Evolutionary conservation across 2,888 invertebrate genomes (phyloP), one percentile per base, ranked within the genome.

Genomic region (Strigamia crassipes): DNA sequence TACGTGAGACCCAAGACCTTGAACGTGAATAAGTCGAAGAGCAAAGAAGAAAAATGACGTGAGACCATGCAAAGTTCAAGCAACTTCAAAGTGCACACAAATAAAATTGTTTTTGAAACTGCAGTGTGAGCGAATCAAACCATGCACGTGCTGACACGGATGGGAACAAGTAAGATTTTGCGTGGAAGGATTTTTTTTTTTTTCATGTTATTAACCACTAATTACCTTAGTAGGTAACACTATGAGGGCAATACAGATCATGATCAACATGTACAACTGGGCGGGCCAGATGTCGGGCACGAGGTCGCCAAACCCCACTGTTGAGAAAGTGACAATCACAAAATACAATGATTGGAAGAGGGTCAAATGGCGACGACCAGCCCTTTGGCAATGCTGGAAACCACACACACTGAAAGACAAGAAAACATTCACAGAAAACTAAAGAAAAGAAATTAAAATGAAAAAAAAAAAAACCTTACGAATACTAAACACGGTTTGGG

Each of bases 231-330:
- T 97, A 15, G 99, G 99, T 84, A 99, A 90, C 56, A 98, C 97
- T 86, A 98, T 95, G 85, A 99, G 92, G 6, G 97, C 97, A 34
- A 97, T 96, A 88, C 96, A 95, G 86, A 99, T 99, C 96, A 99
- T 97, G 87, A 97, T 94, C 86, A 98, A 95, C 95, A 99, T 98
- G 89, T 94, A 98, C 34, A 98, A 92, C 88, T 98, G 97, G 10
- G 97, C 96, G 12, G 97, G 97, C 97, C 98, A 99, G 87, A 97
- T 97, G 89, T 98, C 98, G 15, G 98, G 98, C 84, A 96, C 95
- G 86, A 96, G 94, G 89, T 98, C 98, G 9, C 98, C 98, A 87
- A 97, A 98, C 80, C 98, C 98, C 18, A 99, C 98, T 0, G 99
- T 99, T 61, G 98, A 97, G 90, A 99, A 97, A 78, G 99, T 99